Conservation (phyloP, 92 coral and sea anemone genomes). For the Epizoanthus stellaris region DNA sequence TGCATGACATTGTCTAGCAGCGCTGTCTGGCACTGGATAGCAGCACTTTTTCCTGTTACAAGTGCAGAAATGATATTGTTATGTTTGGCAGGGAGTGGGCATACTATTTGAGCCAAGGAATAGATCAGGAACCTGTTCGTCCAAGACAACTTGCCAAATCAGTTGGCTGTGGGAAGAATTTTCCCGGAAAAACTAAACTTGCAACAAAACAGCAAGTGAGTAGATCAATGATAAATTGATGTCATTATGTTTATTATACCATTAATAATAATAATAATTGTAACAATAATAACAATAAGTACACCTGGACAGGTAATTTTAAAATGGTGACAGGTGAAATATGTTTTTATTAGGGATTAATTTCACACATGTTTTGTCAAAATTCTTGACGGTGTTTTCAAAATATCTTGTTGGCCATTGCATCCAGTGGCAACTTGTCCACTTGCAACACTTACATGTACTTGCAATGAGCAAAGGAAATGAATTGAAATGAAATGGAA, state of each 20-base stretch:
- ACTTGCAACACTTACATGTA: no score
- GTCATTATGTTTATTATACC: not conserved
- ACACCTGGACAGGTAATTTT: no score
- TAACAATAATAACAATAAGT: no score
- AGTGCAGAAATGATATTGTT: no score
- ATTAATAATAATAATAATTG: not conserved
- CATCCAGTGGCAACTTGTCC: no score
- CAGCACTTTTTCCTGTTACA: no score
- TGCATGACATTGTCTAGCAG: no score
- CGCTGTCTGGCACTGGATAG: not conserved
- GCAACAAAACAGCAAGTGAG: constrained; percentile 81
- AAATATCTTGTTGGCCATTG: no score
- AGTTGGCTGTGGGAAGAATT: constrained; percentile 89
- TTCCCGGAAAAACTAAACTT: constrained; percentile 88
- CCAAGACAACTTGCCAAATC: constrained; percentile 92
- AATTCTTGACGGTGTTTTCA: no score
- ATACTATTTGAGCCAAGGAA: constrained; percentile 75
- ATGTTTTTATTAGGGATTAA: no score
- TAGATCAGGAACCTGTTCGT: constrained; percentile 88
- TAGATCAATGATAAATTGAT: not conserved
- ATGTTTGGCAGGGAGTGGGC: constrained; percentile 72
- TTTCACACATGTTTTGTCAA: no score
- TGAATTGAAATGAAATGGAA: not conserved
- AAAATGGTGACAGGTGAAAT: no score
- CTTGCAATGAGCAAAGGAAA: not conserved